A percentile compares a stretch with the other conserved stretches of the same genome.
Conservation (phyloP, 2,113 vertebrate genomes). For the Felis chaus region DNA sequence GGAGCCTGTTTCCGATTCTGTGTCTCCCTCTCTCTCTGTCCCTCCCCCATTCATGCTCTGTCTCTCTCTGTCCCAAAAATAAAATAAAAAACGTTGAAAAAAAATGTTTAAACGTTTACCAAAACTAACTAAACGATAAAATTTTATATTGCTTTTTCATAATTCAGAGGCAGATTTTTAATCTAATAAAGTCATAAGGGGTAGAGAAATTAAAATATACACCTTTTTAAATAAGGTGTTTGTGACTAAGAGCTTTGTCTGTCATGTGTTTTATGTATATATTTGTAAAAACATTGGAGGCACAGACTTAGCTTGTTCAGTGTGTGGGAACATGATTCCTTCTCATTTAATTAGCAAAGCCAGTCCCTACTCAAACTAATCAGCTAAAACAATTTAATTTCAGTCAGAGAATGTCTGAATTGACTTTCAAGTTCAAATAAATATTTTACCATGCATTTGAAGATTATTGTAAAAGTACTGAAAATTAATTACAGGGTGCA, state of each 20-base stretch:
- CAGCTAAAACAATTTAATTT: background rate
- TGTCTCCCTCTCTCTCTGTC: too few relatives aligned
- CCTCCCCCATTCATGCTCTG: too few relatives aligned
- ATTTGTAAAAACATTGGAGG: background rate
- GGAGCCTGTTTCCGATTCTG: too few relatives aligned
- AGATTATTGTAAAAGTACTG: background rate
- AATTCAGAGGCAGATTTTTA: background rate
- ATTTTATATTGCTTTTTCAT: background rate
- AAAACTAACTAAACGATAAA: background rate
- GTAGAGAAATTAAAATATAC: background rate
- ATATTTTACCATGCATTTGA: background rate
- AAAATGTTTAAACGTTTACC: background rate
- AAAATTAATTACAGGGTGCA: background rate
- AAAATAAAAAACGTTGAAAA: too few relatives aligned
- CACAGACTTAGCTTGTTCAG: background rate
- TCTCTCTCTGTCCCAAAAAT: too few relatives aligned
- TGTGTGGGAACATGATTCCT: background rate
- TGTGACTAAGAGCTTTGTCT: background rate
- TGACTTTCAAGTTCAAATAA: constrained; percentile 29
- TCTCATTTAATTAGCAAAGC: background rate
- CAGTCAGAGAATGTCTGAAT: background rate
- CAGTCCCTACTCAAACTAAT: background rate
- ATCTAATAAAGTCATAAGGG: background rate
- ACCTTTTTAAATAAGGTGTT: background rate
- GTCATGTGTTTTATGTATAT: background rate